Percentiles rank a stretch among this genome's conserved stretches.
Conservation (phyloP, 2,797 vertebrate genomes). For the Amniataba percoides region DNA sequence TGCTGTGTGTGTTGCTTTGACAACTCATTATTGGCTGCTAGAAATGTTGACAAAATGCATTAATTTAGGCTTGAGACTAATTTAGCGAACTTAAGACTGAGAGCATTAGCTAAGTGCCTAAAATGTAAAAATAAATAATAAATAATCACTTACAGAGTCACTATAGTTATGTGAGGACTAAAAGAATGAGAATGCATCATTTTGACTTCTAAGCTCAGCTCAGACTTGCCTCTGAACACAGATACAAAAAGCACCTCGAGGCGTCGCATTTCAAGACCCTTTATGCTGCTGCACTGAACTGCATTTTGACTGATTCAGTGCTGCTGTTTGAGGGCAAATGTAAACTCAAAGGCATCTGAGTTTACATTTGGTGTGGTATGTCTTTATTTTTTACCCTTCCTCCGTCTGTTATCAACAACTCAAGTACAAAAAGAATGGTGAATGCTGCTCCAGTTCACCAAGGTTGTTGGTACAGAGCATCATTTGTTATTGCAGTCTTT, state of each 20-base stretch:
- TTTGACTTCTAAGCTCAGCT: constrained; percentile 14
- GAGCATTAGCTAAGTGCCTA: constrained; percentile 10
- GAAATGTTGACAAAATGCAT: constrained; percentile 61
- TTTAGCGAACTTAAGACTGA: constrained; percentile 48
- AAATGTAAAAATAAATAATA: constrained; percentile 8
- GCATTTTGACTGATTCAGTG: constrained; percentile 26
- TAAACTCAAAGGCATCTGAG: constrained; percentile 11
- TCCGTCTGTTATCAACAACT: constrained; percentile 15
- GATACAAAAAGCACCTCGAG: constrained; percentile 26
- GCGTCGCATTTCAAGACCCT: constrained; percentile 9
- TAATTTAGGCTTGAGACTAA: constrained; percentile 50
- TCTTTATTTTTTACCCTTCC: neutral
- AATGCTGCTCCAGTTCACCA: constrained; percentile 3
- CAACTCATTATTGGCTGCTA: constrained; percentile 54
- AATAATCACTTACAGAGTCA: neutral
- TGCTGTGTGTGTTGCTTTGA: constrained; percentile 57
- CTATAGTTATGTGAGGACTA: constrained; percentile 24
- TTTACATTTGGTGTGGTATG: too few species aligned
- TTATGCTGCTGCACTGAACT: constrained; percentile 27
- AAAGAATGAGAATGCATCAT: constrained; percentile 7
- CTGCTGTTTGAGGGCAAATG: constrained; percentile 22
- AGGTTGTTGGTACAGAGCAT: neutral
- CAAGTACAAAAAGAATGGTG: neutral
- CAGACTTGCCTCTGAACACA: constrained; percentile 14
- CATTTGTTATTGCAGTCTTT: neutral